A percentile compares a stretch with the other conserved stretches of the same genome.
phyloP scores from a whole-genome alignment of 2,113 vertebrate species.

The Thryonomys swinderianus region DNA sequence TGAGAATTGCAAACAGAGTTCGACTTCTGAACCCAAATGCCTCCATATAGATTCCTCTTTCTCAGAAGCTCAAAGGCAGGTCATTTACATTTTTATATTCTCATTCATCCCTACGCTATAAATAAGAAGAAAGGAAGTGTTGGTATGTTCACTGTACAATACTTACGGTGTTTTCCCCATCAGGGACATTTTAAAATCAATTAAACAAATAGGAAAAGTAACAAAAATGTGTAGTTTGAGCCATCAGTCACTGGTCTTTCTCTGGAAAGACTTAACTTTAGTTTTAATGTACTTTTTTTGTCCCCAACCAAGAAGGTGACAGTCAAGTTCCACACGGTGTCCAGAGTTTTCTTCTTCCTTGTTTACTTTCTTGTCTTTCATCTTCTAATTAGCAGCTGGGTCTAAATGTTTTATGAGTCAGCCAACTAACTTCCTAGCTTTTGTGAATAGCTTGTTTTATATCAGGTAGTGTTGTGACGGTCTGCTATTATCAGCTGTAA shows the following conservation, averaged over 20 bases:
- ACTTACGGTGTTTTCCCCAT: not conserved
- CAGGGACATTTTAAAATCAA: not conserved
- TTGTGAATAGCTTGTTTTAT: not conserved
- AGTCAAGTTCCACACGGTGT: not conserved
- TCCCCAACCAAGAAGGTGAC: fast-evolving
- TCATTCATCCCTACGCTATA: not conserved
- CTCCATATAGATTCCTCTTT: not conserved
- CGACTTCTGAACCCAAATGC: not conserved
- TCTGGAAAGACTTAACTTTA: not conserved
- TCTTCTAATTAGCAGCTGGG: not conserved
- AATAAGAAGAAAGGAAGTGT: not conserved
- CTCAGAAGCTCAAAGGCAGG: not conserved
- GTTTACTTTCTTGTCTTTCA: not conserved
- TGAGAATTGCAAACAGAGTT: not conserved
- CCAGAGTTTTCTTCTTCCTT: not conserved
- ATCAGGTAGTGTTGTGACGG: not conserved
- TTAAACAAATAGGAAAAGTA: not conserved
- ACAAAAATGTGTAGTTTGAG: not conserved
- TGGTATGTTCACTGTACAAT: not conserved
- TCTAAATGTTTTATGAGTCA: not conserved
- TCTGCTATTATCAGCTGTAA: not conserved
- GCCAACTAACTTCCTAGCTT: not conserved
- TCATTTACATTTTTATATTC: not conserved
- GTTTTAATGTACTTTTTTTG: not conserved
- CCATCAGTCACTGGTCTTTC: not conserved